A percentile compares a stretch with the other conserved stretches of the same genome.
Evolutionary conservation across 2,113 vertebrate genomes (phyloP).

Genomic region (Platichthys stellatus): DNA sequence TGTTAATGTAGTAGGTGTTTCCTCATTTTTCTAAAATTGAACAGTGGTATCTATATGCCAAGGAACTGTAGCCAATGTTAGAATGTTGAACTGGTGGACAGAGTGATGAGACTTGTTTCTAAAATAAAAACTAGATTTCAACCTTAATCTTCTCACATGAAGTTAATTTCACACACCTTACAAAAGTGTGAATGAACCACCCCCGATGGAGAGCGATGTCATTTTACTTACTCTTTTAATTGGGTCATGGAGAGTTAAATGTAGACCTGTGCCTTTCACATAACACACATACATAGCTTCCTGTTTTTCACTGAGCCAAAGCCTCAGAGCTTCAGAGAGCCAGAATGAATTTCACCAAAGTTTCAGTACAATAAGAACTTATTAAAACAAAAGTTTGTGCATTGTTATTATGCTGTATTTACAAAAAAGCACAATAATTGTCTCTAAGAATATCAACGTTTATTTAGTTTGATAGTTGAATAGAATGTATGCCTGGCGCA

Average conservation of each 20-base stretch:
- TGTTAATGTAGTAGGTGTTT: neutral
- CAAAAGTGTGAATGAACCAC: constrained; percentile 60
- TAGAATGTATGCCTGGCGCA: no score
- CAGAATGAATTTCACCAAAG: neutral
- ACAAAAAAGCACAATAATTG: no score
- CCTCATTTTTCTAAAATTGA: no score
- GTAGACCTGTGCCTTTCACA: constrained; percentile 6
- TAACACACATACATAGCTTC: neutral
- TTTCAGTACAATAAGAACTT: neutral
- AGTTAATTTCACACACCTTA: constrained; percentile 57
- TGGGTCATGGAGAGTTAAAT: constrained; percentile 69
- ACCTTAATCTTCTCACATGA: constrained; percentile 9
- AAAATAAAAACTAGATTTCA: constrained; percentile 39
- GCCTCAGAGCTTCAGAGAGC: neutral
- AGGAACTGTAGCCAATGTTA: neutral
- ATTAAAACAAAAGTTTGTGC: no score
- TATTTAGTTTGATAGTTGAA: no score
- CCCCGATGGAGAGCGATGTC: constrained; percentile 15
- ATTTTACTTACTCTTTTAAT: constrained; percentile 72
- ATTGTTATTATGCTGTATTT: no score
- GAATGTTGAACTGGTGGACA: neutral
- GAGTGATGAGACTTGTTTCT: constrained; percentile 10
- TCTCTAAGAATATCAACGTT: no score
- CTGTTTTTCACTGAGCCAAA: neutral
- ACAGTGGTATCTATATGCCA: no score